Percentiles rank a stretch among this genome's conserved stretches.
These are phyloP conservation scores for Perca schrenkii DNA, from an alignment of 2,113 vertebrate genomes.

Conservation along the genomic window DNA sequence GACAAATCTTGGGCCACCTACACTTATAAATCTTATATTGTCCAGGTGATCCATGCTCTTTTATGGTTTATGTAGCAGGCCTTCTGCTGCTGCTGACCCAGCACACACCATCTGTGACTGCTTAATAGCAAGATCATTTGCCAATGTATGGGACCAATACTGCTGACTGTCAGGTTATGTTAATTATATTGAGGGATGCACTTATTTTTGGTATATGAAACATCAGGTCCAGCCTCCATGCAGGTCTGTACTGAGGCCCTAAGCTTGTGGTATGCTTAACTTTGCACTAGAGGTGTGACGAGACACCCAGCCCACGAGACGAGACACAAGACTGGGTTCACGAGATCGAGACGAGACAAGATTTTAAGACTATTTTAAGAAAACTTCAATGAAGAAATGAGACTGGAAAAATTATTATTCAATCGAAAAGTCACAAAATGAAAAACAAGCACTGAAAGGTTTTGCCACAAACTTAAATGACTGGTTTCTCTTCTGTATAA, in stretches of 20 bases:
- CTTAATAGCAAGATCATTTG: conserved; percentile 38
- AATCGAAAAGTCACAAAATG: too few species aligned
- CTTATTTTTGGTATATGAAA: conserved; percentile 26
- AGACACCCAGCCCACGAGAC: too few species aligned
- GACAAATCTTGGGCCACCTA: background rate
- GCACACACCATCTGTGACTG: conserved; percentile 48
- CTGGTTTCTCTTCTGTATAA: too few species aligned
- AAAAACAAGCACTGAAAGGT: too few species aligned
- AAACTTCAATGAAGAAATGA: too few species aligned
- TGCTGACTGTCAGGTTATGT: conserved; percentile 37
- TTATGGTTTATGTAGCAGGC: conserved; percentile 37
- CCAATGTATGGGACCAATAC: conserved; percentile 25
- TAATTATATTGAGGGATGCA: background rate
- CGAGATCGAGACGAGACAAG: too few species aligned
- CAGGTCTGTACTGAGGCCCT: background rate
- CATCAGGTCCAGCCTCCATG: background rate
- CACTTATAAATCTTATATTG: conserved; percentile 21
- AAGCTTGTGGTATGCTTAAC: background rate
- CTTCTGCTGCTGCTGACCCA: conserved; percentile 54
- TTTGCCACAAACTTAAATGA: too few species aligned
- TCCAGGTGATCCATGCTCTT: conserved; percentile 32
- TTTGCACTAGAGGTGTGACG: background rate
- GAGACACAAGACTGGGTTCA: too few species aligned
- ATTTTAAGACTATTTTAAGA: too few species aligned
- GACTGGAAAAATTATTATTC: too few species aligned